Percentiles rank a stretch among this genome's conserved stretches.
Evolutionary conservation across 2,888 invertebrate species (phyloP).

Genomic region (Ophion ellenae): DNA sequence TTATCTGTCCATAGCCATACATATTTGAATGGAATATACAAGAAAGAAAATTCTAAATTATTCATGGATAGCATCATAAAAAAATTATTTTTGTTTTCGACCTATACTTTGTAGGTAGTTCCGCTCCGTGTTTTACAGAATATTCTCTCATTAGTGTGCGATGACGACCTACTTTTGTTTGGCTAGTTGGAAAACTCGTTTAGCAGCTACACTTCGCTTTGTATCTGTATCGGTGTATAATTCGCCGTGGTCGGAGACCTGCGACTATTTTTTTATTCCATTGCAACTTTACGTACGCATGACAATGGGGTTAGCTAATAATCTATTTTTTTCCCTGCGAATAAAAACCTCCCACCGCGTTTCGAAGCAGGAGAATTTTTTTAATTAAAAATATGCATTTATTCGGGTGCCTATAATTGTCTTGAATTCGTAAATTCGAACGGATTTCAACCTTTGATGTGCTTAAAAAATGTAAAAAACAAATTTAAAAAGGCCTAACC

Average conservation of each 20-base stretch:
- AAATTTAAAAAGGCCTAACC: too few relatives aligned
- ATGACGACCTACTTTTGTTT: constrained; percentile 31
- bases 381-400: too few relatives aligned
- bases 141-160: constrained; percentile 18
- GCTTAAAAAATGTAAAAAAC: too few relatives aligned
- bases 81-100: neutral
- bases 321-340: neutral
- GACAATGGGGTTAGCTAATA: constrained; percentile 8
- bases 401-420: too few relatives aligned
- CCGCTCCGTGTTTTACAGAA: neutral
- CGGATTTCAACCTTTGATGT: too few relatives aligned
- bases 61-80: neutral
- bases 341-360: neutral
- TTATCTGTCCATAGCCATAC: too few relatives aligned
- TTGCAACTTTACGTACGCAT: neutral
- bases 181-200: constrained; percentile 31
- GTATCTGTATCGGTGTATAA: constrained; percentile 2
- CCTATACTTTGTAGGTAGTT: neutral
- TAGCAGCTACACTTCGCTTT: constrained; percentile 21
- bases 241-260: neutral
- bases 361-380: neutral
- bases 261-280: constrained; percentile 6
- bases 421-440: too few relatives aligned
- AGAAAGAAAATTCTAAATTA: neutral
- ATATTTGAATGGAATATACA: neutral